A percentile compares a stretch with the other conserved stretches of the same genome.
phyloP scores from a whole-genome alignment of 2,113 vertebrate species.

The Mugil cephalus region DNA sequence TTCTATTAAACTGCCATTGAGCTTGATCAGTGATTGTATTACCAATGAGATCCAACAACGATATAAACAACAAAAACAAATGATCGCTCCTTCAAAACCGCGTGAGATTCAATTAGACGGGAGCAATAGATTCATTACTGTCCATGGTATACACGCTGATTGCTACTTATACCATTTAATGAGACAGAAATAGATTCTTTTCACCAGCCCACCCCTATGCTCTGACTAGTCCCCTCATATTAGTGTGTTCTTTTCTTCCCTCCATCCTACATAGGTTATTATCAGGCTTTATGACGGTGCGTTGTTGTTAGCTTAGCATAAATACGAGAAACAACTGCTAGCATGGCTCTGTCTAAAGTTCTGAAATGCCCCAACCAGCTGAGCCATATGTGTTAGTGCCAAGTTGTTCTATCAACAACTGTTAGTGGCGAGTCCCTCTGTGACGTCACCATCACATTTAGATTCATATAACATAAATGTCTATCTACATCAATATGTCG shows the following conservation, averaged over 20 bases:
- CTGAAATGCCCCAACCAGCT: too few species aligned
- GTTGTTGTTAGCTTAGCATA: too few species aligned
- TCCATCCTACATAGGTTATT: background rate
- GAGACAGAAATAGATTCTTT: slow-evolving; percentile 30
- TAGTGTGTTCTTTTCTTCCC: background rate
- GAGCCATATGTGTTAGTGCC: too few species aligned
- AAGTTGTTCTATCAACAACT: too few species aligned
- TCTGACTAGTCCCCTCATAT: slow-evolving; percentile 1
- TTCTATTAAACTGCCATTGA: slow-evolving; percentile 50
- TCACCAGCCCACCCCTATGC: background rate
- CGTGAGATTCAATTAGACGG: slow-evolving; percentile 65
- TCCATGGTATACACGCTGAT: slow-evolving; percentile 39
- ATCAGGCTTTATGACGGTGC: too few species aligned
- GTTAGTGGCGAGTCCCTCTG: too few species aligned
- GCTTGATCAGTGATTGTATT: slow-evolving; percentile 37
- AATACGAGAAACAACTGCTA: too few species aligned
- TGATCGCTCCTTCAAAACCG: slow-evolving; percentile 51
- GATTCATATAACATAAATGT: too few species aligned
- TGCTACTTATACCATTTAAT: slow-evolving; percentile 39
- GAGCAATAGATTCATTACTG: slow-evolving; percentile 65
- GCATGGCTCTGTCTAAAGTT: too few species aligned
- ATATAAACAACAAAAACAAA: slow-evolving; percentile 57
- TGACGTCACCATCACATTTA: too few species aligned
- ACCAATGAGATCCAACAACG: slow-evolving; percentile 48
- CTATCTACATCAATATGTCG: too few species aligned